These are phyloP conservation scores for Mormyrus lacerda DNA, from an alignment of 2,113 vertebrate species.

Conservation along the genomic window DNA sequence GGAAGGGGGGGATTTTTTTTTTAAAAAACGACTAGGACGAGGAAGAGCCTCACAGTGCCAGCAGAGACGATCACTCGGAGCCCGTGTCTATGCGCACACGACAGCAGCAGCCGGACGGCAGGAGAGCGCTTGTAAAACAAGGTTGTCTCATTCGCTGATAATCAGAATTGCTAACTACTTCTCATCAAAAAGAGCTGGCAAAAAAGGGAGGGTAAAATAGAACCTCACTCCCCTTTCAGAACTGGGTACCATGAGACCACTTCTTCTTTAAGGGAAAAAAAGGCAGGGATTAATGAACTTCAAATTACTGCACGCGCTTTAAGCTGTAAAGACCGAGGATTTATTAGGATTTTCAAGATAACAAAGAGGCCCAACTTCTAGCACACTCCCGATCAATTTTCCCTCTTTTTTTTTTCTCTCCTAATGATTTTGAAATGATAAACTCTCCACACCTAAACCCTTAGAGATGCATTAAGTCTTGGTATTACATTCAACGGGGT, in stretches of 20 bases:
- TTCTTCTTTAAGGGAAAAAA: constrained; percentile 78
- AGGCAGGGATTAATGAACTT: constrained; percentile 92
- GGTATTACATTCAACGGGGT: constrained; percentile 67
- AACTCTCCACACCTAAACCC: constrained; percentile 70
- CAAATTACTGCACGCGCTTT: constrained; percentile 86
- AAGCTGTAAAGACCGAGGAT: constrained; percentile 99
- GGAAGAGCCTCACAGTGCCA: constrained; percentile 14
- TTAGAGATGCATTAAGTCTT: constrained; percentile 71
- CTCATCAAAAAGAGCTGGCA: constrained; percentile 64
- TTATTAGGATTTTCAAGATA: constrained; percentile 97
- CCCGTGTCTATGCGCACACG: constrained; percentile 40
- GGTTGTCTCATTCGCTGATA: constrained; percentile 69
- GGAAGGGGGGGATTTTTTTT: constrained; percentile 9
- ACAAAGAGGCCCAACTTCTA: constrained; percentile 95
- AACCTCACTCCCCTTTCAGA: constrained; percentile 74
- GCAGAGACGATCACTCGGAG: constrained; percentile 23
- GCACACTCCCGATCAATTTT: constrained; percentile 94
- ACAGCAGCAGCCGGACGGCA: constrained; percentile 24
- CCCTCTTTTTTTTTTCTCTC: constrained; percentile 45
- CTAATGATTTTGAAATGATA: constrained; percentile 93
- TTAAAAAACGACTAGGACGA: constrained; percentile 29
- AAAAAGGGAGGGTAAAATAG: constrained; percentile 35
- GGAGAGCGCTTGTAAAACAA: constrained; percentile 35
- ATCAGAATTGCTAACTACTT: constrained; percentile 82
- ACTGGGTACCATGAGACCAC: constrained; percentile 75